These are phyloP conservation scores for Perca schrenkii DNA, from an alignment of 2,113 vertebrate genomes.

Conservation along the genomic window DNA sequence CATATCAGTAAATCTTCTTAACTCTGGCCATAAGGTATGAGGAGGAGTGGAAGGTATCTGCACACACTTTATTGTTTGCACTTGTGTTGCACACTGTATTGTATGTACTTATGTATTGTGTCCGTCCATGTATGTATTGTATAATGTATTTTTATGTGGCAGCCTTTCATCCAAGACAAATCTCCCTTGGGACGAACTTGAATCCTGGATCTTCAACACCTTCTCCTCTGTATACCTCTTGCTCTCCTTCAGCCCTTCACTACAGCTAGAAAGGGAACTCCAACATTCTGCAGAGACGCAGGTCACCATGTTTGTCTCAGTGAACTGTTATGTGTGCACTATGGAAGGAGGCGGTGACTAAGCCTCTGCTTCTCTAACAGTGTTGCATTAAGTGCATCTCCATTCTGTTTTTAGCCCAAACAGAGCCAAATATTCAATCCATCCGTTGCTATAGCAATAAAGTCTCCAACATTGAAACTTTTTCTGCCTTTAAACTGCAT, in stretches of 20 bases:
- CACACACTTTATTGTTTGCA: too few relatives aligned
- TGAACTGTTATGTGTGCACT: background rate
- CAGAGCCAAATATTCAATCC: constrained; percentile 31
- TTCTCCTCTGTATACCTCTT: constrained; percentile 12
- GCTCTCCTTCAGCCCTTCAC: background rate
- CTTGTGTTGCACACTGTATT: too few relatives aligned
- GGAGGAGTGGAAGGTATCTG: too few relatives aligned
- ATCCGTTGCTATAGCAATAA: constrained; percentile 54
- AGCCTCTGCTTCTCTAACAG: constrained; percentile 45
- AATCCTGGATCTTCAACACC: background rate
- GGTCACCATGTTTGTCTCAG: constrained; percentile 44
- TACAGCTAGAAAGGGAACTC: constrained; percentile 46
- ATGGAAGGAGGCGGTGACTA: constrained; percentile 45
- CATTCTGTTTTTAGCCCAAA: constrained; percentile 53
- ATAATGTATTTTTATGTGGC: too few relatives aligned
- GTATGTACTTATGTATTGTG: too few relatives aligned
- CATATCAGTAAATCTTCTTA: too few relatives aligned
- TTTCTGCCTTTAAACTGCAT: constrained; percentile 19
- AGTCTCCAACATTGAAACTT: constrained; percentile 40
- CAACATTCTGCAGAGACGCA: constrained; percentile 51
- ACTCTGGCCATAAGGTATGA: too few relatives aligned
- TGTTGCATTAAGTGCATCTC: constrained; percentile 46
- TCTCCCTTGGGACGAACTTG: too few relatives aligned
- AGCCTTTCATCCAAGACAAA: too few relatives aligned
- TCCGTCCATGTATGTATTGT: too few relatives aligned